Evolutionary conservation across 2,888 invertebrate species (phyloP), one percentile per base, ranked within the genome.

Genomic region (Nowickia ferox): DNA sequence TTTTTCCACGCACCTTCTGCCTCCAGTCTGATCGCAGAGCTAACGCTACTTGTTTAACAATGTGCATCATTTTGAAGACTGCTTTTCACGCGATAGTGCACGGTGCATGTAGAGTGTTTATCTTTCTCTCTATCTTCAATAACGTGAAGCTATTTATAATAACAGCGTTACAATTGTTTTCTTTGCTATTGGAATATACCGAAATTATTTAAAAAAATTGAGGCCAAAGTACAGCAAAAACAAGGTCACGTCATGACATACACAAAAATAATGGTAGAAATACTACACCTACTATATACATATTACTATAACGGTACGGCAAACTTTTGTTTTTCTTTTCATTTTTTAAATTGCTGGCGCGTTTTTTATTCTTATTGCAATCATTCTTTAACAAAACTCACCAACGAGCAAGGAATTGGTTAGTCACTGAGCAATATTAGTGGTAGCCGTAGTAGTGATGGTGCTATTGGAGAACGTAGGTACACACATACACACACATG

Each of bases 191-290:
- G 81, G 61, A 76, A 79, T 72, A 86, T 51, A 76, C 78, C 79
- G 42, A 82, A 74, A 81, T 79, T 79, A 78, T 83, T 86, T 30
- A 55, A 74, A 57, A n/a, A 78, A 86, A 86, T 76, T 86, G 82
- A 82, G 75, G 82, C 74, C 78, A 83, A 69, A 77, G 78, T 55
- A 77, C 42, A 81, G 55, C 57, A 76, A 72, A 71, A 83, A 83
- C 72, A 86, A 83, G 79, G 86, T 86, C 83, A 72, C 71, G 75
- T 86, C 83, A 79, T 86, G 86, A 83, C 83, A 72, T 79, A 83
- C 82, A 76, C 71, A 53, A 72, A 81, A 81, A 85, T 77, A 72
- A 74, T 84, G 66, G 65, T 74, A 69, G 74, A 81, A 78, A 65
- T 74, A 66, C 71, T 57, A 66, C n/a, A 11, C 17, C 15, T 42